Evolutionary conservation across 2,113 vertebrate species (phyloP), one percentile per base, ranked within the genome.

Genomic region (Australoheros scitulus): DNA sequence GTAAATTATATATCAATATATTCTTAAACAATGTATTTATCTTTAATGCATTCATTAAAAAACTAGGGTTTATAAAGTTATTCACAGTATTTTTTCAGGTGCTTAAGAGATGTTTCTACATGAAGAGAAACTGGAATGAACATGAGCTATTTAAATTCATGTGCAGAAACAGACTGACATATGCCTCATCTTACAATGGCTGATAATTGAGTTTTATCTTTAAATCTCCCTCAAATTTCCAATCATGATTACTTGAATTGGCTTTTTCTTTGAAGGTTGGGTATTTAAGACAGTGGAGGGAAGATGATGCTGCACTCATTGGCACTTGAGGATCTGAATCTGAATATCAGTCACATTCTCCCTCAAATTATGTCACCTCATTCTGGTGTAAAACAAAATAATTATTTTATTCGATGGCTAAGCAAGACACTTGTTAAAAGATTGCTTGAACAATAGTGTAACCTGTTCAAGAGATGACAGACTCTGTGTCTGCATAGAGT

Each of bases 1-100:
- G 24, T 79, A 81, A 78, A 83, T 90, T 17, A 86, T 87, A 81
- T 80, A 88, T 82, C 32, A 90, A 72, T 91, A 85, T 90, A 90
- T 88, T 78, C n/a, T 86, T 85, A 87, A 88, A 92, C 93, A 84
- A 86, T 80, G 57, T 86, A 20, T 60, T 88, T 5, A 77, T 85
- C 56, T 91, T 90, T 79, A 32, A 92, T 92, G 87, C 60, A 84
- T 86, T 91, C 41, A 75, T 88, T 94, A 93, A 58, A 94, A 94
- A 94, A 92, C 91, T 93, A 94, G 90, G 76, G 89, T 93, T 88
- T 93, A 85, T 81, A 94, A 93, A 92, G 87, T 85, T 93, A 93
- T 95, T 94, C 93, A 95, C 93, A 95, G 95, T 95, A 94, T 95
- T 92, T 91, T 91, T 87, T 93, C 92, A 94, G 92, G 94, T 94